phyloP scores from a whole-genome alignment of 2,113 vertebrate genomes.

The Ceyx cyanopectus region DNA sequence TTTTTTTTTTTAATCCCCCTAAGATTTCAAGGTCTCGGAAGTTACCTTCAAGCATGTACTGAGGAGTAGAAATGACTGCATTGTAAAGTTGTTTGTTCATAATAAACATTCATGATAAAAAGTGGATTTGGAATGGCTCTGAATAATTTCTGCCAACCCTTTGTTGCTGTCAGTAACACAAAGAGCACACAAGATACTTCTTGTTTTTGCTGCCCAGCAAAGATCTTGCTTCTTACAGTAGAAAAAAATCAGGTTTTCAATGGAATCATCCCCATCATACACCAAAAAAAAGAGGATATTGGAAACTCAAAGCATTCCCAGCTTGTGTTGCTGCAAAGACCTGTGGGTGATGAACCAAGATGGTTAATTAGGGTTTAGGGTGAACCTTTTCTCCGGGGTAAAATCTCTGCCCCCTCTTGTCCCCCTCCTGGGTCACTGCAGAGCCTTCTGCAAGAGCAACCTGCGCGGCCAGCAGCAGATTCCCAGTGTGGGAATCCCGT shows the following conservation, averaged over 20 bases:
- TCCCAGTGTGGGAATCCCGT: not conserved
- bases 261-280: accelerated
- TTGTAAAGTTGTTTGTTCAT: slow-evolving; percentile 26
- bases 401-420: not conserved
- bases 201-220: not conserved
- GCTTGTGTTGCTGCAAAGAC: not conserved
- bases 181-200: accelerated
- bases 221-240: not conserved
- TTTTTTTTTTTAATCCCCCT: not conserved
- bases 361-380: not conserved
- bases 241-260: not conserved
- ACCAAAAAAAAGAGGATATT: not conserved
- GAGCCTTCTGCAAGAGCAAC: accelerated
- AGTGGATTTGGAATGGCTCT: not conserved
- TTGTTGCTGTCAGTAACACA: accelerated
- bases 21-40: not conserved
- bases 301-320: not conserved
- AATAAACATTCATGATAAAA: slow-evolving; percentile 37
- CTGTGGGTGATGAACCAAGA: not conserved
- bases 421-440: accelerated
- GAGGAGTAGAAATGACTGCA: slow-evolving; percentile 7
- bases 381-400: not conserved
- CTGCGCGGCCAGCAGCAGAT: not conserved
- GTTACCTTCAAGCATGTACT: not conserved
- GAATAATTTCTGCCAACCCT: not conserved